Conservation (phyloP, 2,888 invertebrate genomes). For the Rhagium mordax region DNA sequence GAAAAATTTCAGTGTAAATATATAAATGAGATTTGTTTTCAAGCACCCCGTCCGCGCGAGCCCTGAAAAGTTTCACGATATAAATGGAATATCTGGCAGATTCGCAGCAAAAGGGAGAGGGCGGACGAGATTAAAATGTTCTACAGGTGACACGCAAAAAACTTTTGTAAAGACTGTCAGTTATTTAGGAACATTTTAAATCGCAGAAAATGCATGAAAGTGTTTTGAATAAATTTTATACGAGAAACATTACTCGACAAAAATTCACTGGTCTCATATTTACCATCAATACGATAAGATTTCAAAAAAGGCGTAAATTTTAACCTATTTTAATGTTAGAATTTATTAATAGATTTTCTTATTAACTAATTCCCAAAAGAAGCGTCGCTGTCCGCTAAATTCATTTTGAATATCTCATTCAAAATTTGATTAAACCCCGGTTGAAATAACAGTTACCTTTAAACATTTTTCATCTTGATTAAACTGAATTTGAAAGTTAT, state of each 20-base stretch:
- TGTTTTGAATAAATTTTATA: too few relatives aligned
- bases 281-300: too few relatives aligned
- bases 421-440: background rate
- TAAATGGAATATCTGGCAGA: background rate
- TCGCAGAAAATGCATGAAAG: too few relatives aligned
- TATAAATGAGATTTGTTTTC: conserved; percentile 19
- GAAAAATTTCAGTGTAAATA: conserved; percentile 1
- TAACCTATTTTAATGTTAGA: too few relatives aligned
- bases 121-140: background rate
- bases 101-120: background rate
- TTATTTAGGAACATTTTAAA: background rate
- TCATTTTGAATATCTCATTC: background rate
- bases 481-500: conserved; percentile 10
- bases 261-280: too few relatives aligned
- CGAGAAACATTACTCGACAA: too few relatives aligned
- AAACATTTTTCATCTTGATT: conserved; percentile 10
- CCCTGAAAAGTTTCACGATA: background rate
- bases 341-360: too few relatives aligned
- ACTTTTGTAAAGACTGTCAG: background rate
- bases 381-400: too few relatives aligned
- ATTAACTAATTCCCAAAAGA: too few relatives aligned
- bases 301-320: too few relatives aligned
- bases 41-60: background rate
- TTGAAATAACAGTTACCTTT: conserved; percentile 1
- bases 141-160: background rate